Percentiles rank a stretch among this genome's conserved stretches.
Evolutionary conservation across 1,140 invertebrate genomes (phyloP).

Genomic region (Vanessa tameamea): DNA sequence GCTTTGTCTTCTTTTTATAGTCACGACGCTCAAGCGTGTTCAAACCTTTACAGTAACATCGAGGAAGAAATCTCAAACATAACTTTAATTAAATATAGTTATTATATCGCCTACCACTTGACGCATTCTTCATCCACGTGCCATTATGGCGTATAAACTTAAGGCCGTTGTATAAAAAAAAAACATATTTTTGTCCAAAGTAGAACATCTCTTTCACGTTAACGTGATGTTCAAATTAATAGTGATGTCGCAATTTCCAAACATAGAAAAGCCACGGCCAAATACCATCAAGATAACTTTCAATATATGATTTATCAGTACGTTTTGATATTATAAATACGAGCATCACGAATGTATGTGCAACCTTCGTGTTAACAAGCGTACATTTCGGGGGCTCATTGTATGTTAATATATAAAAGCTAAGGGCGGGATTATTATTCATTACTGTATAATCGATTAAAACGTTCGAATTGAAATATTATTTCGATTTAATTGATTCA

Average conservation of each 20-base stretch:
- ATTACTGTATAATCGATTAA: constrained; percentile 20
- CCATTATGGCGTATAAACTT: not conserved
- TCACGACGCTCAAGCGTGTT: not conserved
- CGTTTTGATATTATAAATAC: constrained; percentile 53
- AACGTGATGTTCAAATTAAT: constrained; percentile 53
- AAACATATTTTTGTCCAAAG: not conserved
- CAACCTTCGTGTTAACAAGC: constrained; percentile 50
- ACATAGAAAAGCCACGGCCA: constrained; percentile 60
- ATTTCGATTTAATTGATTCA: constrained; percentile 12
- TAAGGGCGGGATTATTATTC: constrained; percentile 32
- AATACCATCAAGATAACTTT: constrained; percentile 68
- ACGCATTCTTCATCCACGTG: constrained; percentile 10
- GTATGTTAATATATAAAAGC: constrained; percentile 62
- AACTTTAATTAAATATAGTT: not conserved
- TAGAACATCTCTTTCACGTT: constrained; percentile 14
- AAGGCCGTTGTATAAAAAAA: not conserved
- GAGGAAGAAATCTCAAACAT: not conserved
- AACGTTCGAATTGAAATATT: constrained; percentile 20
- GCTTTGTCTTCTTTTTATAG: not conserved
- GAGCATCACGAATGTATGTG: constrained; percentile 44
- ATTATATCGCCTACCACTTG: constrained; percentile 11
- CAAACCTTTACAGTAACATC: not conserved
- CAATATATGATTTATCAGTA: constrained; percentile 61
- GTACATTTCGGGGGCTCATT: constrained; percentile 55
- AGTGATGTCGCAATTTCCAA: constrained; percentile 54